Evolutionary conservation across 1,140 invertebrate genomes (phyloP).

Genomic region (Geopemphigus sp.): DNA sequence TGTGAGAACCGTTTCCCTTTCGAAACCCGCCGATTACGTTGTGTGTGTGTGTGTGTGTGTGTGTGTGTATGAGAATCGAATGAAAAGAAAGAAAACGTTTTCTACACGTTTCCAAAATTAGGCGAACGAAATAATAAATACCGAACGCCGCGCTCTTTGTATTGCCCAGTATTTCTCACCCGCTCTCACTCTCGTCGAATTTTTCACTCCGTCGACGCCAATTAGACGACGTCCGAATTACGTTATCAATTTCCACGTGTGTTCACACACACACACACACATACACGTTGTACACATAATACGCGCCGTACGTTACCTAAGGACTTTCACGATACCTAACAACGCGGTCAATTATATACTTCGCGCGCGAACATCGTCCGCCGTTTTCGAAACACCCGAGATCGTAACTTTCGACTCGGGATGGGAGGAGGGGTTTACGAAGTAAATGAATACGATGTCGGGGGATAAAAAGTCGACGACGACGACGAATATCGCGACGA

Average conservation of each 20-base stretch:
- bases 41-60: neutral
- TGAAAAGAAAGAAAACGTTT: constrained; percentile 25
- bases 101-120: constrained; percentile 5
- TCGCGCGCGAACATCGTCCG: neutral
- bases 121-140: neutral
- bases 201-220: neutral
- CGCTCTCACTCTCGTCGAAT: constrained; percentile 30
- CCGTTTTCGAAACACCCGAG: neutral
- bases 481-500: too few species aligned
- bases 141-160: too few species aligned
- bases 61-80: constrained; percentile 1
- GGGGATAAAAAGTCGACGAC: too few species aligned
- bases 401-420: neutral
- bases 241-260: neutral
- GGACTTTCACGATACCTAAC: neutral
- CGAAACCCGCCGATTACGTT: constrained; percentile 17
- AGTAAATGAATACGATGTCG: neutral
- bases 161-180: neutral
- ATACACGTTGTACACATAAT: neutral
- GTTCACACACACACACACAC: neutral
- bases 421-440: too few species aligned
- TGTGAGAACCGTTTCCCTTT: constrained; percentile 34
- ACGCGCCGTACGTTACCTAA: too few species aligned
- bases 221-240: constrained; percentile 13
- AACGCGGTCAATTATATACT: neutral